phyloP scores from a whole-genome alignment of 2,113 vertebrate species.

The Parus major region DNA sequence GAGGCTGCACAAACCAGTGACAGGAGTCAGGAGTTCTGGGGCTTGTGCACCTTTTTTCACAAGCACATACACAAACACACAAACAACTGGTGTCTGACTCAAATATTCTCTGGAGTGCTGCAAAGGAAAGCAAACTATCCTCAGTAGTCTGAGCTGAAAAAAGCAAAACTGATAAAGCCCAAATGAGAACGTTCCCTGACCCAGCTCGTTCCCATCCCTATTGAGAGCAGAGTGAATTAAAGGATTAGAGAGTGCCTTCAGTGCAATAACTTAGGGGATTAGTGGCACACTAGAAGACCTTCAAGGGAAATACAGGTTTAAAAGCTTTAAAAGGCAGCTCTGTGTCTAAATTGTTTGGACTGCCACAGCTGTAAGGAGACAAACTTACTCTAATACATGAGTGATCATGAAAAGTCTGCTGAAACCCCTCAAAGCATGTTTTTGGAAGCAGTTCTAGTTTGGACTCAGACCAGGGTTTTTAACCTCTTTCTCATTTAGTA shows the following conservation, averaged over 20 bases:
- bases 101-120: background rate
- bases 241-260: conserved; percentile 61
- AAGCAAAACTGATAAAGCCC: background rate
- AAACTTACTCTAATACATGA: conserved; percentile 17
- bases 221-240: conserved; percentile 50
- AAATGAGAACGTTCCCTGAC: background rate
- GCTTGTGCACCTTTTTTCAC: background rate
- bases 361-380: conserved; percentile 46
- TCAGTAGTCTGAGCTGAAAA: background rate
- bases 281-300: conserved; percentile 45
- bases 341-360: conserved; percentile 60
- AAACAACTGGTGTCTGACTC: background rate
- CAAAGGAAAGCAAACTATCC: background rate
- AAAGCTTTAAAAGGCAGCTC: conserved; percentile 66
- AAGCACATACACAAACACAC: background rate
- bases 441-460: conserved; percentile 15
- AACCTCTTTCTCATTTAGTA: conserved; percentile 32
- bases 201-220: background rate
- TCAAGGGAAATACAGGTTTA: conserved; percentile 62
- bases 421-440: background rate
- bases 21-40: background rate
- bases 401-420: conserved; percentile 21
- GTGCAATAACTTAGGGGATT: conserved; percentile 60
- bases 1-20: background rate
- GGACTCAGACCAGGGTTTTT: conserved; percentile 16